Conservation (phyloP, 2,797 vertebrate species). For the Nannoperca australis region DNA sequence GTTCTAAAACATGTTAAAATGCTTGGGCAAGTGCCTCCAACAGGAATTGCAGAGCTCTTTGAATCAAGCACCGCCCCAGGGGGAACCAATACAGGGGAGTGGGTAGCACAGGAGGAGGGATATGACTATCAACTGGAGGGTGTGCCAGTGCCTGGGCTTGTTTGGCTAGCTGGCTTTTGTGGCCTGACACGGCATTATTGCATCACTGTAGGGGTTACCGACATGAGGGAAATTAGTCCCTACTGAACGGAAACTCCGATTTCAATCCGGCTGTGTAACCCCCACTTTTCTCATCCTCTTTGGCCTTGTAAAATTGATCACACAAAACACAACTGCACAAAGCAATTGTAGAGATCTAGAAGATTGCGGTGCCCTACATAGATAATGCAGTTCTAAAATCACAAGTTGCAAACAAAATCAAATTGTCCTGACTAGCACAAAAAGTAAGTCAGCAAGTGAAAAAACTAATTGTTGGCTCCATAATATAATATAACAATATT, state of each 20-base stretch:
- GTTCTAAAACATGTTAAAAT: constrained; percentile 22
- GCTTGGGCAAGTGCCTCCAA: constrained; percentile 22
- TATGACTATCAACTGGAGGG: constrained; percentile 35
- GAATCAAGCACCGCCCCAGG: constrained; percentile 42
- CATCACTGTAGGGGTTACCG: constrained; percentile 48
- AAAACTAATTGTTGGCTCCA: not conserved
- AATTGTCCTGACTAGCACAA: not conserved
- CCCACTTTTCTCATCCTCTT: not conserved
- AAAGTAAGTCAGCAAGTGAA: not conserved
- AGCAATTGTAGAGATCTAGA: not conserved
- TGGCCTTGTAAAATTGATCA: constrained; percentile 12
- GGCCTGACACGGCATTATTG: constrained; percentile 68
- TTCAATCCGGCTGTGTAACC: constrained; percentile 32
- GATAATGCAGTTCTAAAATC: not conserved
- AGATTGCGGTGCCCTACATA: not conserved
- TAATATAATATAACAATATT: not conserved
- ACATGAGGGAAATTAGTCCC: constrained; percentile 10
- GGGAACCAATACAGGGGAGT: constrained; percentile 9
- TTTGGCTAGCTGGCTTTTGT: constrained; percentile 64
- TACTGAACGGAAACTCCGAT: constrained; percentile 1
- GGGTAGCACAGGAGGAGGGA: constrained; percentile 36
- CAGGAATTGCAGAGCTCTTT: constrained; percentile 1
- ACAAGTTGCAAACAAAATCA: not conserved
- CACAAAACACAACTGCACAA: not conserved
- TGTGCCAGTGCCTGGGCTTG: constrained; percentile 39